Evolutionary conservation across 1,140 invertebrate genomes (phyloP).

Genomic region (Drosophila pachea): DNA sequence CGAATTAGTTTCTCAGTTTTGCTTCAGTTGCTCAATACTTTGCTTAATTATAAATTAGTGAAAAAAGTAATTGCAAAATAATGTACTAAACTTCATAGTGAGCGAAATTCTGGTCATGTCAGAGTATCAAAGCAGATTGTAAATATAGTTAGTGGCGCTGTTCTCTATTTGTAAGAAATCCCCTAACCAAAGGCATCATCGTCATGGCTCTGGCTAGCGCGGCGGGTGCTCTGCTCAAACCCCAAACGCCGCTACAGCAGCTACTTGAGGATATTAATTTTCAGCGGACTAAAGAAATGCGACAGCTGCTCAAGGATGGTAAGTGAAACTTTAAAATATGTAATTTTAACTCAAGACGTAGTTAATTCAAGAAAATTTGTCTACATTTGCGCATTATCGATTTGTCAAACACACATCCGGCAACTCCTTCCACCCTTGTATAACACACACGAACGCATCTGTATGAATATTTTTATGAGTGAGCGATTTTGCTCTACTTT

Average conservation of each 20-base stretch:
- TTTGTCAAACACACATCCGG: slow-evolving; percentile 52
- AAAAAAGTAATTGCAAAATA: slow-evolving; percentile 7
- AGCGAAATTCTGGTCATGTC: slow-evolving; percentile 10
- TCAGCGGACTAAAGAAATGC: slow-evolving; percentile 92
- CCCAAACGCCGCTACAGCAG: slow-evolving; percentile 87
- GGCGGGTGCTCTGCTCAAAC: slow-evolving; percentile 81
- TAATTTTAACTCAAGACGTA: not conserved
- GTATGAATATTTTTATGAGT: slow-evolving; percentile 5
- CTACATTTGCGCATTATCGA: slow-evolving; percentile 75
- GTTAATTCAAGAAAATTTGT: slow-evolving; percentile 54
- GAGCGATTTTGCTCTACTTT: slow-evolving; percentile 41
- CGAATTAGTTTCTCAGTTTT: slow-evolving; percentile 11
- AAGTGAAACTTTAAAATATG: slow-evolving; percentile 54
- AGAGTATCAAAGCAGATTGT: slow-evolving; percentile 20
- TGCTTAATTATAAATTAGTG: slow-evolving; percentile 1
- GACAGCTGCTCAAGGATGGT: slow-evolving; percentile 92
- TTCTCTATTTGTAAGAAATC: slow-evolving; percentile 22
- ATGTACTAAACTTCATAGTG: not conserved
- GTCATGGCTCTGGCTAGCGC: slow-evolving; percentile 82
- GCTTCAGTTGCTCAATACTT: slow-evolving; percentile 9
- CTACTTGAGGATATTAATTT: slow-evolving; percentile 94
- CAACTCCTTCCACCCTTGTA: slow-evolving; percentile 47
- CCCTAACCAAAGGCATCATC: slow-evolving; percentile 28
- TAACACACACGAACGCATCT: slow-evolving; percentile 13
- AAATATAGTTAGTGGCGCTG: slow-evolving; percentile 19